phyloP scores from a whole-genome alignment of 30 jellyfish, hydroid and myxozoan genomes.

The Sanderia malayensis region DNA sequence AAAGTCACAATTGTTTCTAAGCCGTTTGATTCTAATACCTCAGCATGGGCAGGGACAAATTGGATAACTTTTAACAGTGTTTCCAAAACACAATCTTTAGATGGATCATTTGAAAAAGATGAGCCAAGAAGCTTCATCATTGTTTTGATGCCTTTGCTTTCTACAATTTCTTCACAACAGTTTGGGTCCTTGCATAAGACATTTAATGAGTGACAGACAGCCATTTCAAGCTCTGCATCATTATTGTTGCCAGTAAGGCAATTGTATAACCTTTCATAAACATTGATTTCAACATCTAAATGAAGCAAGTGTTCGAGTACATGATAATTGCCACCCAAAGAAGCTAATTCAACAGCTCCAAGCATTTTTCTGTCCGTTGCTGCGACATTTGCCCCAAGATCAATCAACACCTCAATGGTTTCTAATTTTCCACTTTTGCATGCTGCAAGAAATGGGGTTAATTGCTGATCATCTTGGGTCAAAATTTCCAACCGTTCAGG shows the following conservation, averaged over 20 bases:
- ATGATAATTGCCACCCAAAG: constrained; percentile 25
- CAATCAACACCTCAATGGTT: constrained; percentile 36
- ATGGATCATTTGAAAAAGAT: constrained; percentile 19
- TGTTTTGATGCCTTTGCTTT: constrained; percentile 27
- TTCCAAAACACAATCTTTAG: constrained; percentile 30
- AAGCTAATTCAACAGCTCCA: constrained; percentile 42
- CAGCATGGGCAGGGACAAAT: neutral
- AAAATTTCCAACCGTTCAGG: constrained; percentile 52
- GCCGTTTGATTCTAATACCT: constrained; percentile 7
- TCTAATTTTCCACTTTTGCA: constrained; percentile 47
- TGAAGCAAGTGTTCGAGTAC: constrained; percentile 38
- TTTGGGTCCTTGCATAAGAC: constrained; percentile 8
- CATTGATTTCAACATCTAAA: constrained; percentile 1
- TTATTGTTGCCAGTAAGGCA: constrained; percentile 36
- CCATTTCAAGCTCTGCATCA: constrained; percentile 34
- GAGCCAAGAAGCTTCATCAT: constrained; percentile 21
- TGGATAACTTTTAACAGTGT: constrained; percentile 14
- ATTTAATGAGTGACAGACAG: constrained; percentile 37
- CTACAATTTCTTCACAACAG: constrained; percentile 31
- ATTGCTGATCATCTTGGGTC: constrained; percentile 51
- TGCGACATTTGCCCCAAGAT: constrained; percentile 45
- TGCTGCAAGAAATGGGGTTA: constrained; percentile 49
- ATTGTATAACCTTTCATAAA: constrained; percentile 17
- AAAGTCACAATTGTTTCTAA: constrained; percentile 8
- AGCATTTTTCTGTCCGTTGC: constrained; percentile 43